Base-by-base conservation (phyloP, 2,888 invertebrate species). In the Spisula solida region DNA sequence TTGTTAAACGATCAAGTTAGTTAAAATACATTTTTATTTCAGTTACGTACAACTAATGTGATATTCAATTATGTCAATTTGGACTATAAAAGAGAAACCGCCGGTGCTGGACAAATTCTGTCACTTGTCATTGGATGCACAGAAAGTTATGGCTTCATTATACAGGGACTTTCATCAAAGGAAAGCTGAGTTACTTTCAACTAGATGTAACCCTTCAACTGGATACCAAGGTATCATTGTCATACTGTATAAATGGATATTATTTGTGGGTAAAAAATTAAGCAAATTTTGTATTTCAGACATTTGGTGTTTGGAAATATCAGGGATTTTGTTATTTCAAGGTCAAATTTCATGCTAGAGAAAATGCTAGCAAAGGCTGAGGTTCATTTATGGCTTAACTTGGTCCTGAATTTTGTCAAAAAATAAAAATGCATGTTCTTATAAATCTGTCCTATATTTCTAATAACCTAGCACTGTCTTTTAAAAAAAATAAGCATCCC, bases 51-150 rank as follows among this genome's bases (percentile, higher is more conserved):
- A 1, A n/a, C 4, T 66, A n/a, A 25, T 6, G 25, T 25, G 25
- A 66, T 0, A 25, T 6, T 0, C 25, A 66, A 25, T 66, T 25
- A 75, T 75, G 75, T 31, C 31, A 12, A 90, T 92, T n/a, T 91
- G 88, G 86, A 88, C 55, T 34, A 92, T 92, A 70, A 86, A 41
- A 25, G 51, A 87, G n/a, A 83, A 84, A 14, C 93, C 93, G 20
- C 93, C 92, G 1, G 78, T 85, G 10, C 55, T 93, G n/a, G 89
- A 91, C 85, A 89, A 79, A 47, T 93, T 92, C 81, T 92, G 90
- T 86, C 91, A 92, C 48, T 85, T 93, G n/a, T 93, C 93, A 31
- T 79, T 84, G 41, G 92, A 93, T 92, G 93, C 93, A 34, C 93
- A 93, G 84, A 82, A 81, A 14, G 92, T 93, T 6, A 93, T 93